Conservation (phyloP, 2,888 invertebrate species). For the Sarcophaga subvicina region DNA sequence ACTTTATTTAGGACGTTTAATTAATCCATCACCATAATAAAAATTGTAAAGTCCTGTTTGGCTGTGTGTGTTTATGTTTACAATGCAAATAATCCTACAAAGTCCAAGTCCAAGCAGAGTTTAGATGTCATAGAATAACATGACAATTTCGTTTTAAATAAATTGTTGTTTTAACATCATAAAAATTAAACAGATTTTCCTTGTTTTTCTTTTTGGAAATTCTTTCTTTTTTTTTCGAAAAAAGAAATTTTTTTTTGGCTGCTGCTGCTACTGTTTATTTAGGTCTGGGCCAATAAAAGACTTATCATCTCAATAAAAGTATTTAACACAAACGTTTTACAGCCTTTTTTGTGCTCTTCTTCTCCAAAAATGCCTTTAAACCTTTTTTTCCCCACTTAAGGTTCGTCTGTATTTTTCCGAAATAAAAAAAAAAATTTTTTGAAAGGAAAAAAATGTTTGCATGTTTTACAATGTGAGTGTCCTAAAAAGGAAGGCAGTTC, state of each 20-base stretch:
- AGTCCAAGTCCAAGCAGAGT: slow-evolving; percentile 35
- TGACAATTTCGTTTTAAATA: slow-evolving; percentile 70
- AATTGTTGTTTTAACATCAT: slow-evolving; percentile 67
- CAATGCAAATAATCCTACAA: slow-evolving; percentile 63
- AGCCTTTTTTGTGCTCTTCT: slow-evolving; percentile 55
- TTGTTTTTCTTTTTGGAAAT: no score
- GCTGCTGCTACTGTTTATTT: slow-evolving; percentile 49
- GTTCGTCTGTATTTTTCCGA: no score
- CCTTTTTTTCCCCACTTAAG: slow-evolving; percentile 54
- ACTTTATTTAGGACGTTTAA: slow-evolving; percentile 69
- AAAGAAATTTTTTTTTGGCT: no score
- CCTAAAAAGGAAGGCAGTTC: no score
- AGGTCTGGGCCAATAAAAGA: slow-evolving; percentile 75
- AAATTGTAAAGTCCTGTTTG: slow-evolving; percentile 21
- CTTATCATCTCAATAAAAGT: slow-evolving; percentile 81
- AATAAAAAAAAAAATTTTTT: slow-evolving; percentile 17
- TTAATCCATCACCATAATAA: slow-evolving; percentile 61
- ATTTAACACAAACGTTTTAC: slow-evolving; percentile 81
- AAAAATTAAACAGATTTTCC: slow-evolving; percentile 65
- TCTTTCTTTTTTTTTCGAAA: neutral
- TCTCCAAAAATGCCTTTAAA: slow-evolving; percentile 71
- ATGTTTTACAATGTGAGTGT: slow-evolving; percentile 53
- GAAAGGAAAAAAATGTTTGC: slow-evolving; percentile 42
- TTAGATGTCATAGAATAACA: slow-evolving; percentile 68
- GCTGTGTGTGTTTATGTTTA: slow-evolving; percentile 49